phyloP scores from a whole-genome alignment of 2,888 invertebrate species.

The Callyntrura sp. region DNA sequence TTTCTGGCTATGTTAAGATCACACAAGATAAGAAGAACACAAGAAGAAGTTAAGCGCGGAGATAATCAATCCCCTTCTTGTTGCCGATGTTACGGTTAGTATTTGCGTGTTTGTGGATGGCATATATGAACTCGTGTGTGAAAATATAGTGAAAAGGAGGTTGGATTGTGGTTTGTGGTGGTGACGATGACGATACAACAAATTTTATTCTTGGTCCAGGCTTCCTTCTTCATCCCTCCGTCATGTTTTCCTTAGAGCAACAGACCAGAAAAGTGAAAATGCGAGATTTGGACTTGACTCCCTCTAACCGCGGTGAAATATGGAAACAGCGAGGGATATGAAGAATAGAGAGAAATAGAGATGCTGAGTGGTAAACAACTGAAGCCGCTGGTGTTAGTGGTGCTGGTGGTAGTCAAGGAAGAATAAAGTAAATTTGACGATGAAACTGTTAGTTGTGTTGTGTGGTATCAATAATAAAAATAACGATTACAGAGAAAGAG shows the following conservation, averaged over 20 bases:
- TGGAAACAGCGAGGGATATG: background rate
- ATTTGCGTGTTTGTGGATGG: constrained; percentile 11
- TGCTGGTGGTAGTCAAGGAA: background rate
- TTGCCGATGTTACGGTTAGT: constrained; percentile 26
- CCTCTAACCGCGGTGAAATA: background rate
- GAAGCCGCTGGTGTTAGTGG: background rate
- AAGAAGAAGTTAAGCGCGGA: constrained; percentile 12
- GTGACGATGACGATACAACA: constrained; percentile 30
- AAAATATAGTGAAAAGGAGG: no score
- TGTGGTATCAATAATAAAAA: background rate
- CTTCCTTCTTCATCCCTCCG: background rate
- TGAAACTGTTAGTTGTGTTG: background rate
- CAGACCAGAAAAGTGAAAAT: constrained; percentile 1
- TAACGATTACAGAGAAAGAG: background rate
- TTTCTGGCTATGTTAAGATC: constrained; percentile 22
- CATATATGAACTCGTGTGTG: no score
- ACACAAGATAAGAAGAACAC: constrained; percentile 15
- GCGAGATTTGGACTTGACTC: background rate
- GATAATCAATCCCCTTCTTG: constrained; percentile 70
- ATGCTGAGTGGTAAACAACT: background rate
- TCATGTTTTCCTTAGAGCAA: constrained; percentile 31
- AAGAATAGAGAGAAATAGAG: background rate
- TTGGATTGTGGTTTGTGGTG: no score
- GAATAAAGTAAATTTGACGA: constrained; percentile 16
- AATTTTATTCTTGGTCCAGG: constrained; percentile 30